phyloP scores from a whole-genome alignment of 2,797 vertebrate genomes.

The Apodemus agrarius region DNA sequence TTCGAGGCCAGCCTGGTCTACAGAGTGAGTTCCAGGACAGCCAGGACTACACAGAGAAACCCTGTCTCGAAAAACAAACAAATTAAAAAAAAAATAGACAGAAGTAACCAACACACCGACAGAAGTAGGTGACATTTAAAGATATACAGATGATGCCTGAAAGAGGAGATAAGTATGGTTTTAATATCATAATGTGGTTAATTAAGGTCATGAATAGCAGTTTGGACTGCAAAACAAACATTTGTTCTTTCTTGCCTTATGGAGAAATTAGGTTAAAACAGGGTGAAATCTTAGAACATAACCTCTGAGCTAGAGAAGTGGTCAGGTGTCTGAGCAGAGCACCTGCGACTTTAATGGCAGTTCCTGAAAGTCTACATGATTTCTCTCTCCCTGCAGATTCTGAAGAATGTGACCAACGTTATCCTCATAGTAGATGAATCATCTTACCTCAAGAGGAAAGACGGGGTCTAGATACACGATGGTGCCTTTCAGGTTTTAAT shows the following conservation, averaged over 20 bases:
- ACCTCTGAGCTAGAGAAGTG: not conserved
- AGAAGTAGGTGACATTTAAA: not conserved
- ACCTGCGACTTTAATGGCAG: not conserved
- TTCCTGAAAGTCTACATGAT: slow-evolving; percentile 1
- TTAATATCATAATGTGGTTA: not conserved
- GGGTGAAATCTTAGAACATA: not conserved
- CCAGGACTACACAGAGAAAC: no score
- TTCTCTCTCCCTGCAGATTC: not conserved
- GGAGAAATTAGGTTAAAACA: not conserved
- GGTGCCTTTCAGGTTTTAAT: slow-evolving; percentile 58
- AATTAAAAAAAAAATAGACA: not conserved
- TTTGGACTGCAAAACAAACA: not conserved
- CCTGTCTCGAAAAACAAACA: no score
- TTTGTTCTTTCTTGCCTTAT: not conserved
- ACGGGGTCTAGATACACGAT: not conserved
- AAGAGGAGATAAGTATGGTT: not conserved
- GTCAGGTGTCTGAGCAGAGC: not conserved
- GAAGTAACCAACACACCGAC: not conserved
- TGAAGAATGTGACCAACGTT: slow-evolving; percentile 6
- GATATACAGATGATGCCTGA: not conserved
- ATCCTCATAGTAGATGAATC: slow-evolving; percentile 20
- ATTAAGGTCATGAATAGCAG: not conserved
- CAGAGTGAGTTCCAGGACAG: no score
- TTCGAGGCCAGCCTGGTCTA: no score
- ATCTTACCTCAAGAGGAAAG: slow-evolving; percentile 45